These are phyloP conservation scores for Mergus octosetaceus DNA, from an alignment of 2,797 vertebrate genomes.

Conservation along the genomic window DNA sequence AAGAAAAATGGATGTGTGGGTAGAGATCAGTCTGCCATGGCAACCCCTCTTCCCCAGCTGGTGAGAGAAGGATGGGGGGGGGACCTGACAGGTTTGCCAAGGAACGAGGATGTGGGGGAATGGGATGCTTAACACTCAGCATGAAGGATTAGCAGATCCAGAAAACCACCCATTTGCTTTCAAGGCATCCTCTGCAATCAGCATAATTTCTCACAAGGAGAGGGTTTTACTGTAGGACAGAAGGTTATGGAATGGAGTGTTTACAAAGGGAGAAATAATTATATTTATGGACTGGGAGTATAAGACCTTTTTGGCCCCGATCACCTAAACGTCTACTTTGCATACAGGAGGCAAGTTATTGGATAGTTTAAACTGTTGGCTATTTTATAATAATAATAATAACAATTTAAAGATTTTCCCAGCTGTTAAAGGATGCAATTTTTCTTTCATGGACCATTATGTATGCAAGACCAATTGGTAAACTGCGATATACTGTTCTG, in stretches of 20 bases:
- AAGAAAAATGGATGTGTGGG: background rate
- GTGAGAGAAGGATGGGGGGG: background rate
- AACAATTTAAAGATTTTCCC: slow-evolving; percentile 55
- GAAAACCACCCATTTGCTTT: slow-evolving; percentile 17
- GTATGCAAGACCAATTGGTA: slow-evolving; percentile 70
- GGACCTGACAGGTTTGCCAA: accelerated
- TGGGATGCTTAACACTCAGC: background rate
- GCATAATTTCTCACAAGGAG: background rate
- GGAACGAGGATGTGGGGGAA: background rate
- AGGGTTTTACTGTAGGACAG: slow-evolving; percentile 8
- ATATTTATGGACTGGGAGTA: background rate
- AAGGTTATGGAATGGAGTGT: slow-evolving; percentile 13
- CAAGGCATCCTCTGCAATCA: background rate
- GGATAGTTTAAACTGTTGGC: background rate
- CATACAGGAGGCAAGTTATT: background rate
- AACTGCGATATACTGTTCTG: slow-evolving; percentile 59
- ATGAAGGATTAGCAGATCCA: background rate
- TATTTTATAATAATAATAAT: slow-evolving; percentile 46
- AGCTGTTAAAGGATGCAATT: slow-evolving; percentile 30
- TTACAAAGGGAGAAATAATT: slow-evolving; percentile 22
- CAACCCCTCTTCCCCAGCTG: accelerated
- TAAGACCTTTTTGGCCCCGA: background rate
- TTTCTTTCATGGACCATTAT: slow-evolving; percentile 56
- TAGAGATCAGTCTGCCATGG: background rate
- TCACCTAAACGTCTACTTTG: slow-evolving; percentile 13